Evolutionary conservation across 23 tunicate species (phyloP).

Genomic region (Halocynthia aurantium): DNA sequence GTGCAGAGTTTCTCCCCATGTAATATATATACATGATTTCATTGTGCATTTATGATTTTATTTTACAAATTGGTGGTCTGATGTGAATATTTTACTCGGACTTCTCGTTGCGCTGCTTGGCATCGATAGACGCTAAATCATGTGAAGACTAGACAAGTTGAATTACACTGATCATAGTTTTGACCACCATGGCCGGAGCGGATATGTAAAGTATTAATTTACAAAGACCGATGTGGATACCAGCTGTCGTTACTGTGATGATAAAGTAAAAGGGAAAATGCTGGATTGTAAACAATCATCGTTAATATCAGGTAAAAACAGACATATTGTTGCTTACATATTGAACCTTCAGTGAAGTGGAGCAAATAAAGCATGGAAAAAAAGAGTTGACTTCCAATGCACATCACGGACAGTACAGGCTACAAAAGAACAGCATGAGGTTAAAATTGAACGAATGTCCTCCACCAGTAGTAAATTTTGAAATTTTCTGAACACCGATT

Average conservation of each 20-base stretch:
- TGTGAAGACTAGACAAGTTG: constrained; percentile 77
- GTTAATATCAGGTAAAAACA: background rate
- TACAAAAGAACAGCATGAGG: constrained; percentile 3
- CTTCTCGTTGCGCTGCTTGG: constrained; percentile 36
- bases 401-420: constrained; percentile 90
- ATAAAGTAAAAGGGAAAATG: background rate
- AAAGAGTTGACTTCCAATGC: constrained; percentile 96
- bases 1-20: too few relatives aligned
- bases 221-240: constrained; percentile 25
- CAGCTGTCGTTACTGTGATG: background rate
- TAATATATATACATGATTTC: too few relatives aligned
- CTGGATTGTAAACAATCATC: background rate
- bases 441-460: background rate
- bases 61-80: too few relatives aligned
- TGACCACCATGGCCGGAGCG: constrained; percentile 57
- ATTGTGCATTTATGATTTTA: too few relatives aligned
- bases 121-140: constrained; percentile 59
- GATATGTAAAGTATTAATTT: constrained; percentile 42
- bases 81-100: too few relatives aligned
- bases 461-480: background rate
- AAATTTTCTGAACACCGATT: background rate
- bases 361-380: constrained; percentile 89
- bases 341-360: constrained; percentile 81
- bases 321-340: constrained; percentile 18
- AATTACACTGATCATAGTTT: constrained; percentile 53